These are phyloP conservation scores for Tipula helvola DNA, from an alignment of 2,888 invertebrate genomes.

Conservation along the genomic window DNA sequence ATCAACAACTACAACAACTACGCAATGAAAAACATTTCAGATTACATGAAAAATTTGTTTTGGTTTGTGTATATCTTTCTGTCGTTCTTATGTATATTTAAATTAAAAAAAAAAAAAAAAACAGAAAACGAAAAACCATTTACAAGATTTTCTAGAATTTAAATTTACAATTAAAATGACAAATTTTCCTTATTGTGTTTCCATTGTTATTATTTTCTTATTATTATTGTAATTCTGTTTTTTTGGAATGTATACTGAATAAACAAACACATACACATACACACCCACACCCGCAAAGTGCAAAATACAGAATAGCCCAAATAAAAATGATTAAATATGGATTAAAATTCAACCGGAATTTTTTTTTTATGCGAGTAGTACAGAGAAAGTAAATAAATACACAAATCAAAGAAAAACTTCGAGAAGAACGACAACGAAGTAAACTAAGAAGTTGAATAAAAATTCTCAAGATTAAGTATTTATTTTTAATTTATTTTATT, in stretches of 20 bases:
- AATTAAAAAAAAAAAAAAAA: neutral
- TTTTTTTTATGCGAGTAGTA: neutral
- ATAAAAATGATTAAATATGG: neutral
- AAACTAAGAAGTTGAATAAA: neutral
- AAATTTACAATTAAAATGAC: conserved; percentile 4
- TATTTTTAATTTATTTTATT: neutral
- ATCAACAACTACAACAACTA: neutral
- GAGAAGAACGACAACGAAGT: neutral
- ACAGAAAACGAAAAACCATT: neutral
- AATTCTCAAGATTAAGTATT: neutral
- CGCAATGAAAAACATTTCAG: neutral
- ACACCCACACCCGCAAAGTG: too few relatives aligned
- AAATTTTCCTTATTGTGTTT: neutral
- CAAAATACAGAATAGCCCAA: neutral
- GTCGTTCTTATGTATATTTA: neutral
- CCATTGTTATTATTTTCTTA: neutral
- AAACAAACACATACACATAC: neutral
- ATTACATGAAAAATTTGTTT: neutral
- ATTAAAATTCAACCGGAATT: neutral
- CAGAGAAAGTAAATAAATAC: neutral
- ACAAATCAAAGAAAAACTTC: neutral
- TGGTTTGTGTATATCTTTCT: neutral
- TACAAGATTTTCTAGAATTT: neutral
- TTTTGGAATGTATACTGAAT: neutral
- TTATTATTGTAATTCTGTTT: neutral